Evolutionary conservation across 2,888 invertebrate genomes (phyloP), one percentile per base, ranked within the genome.

Genomic region (Macroteleia sp.): DNA sequence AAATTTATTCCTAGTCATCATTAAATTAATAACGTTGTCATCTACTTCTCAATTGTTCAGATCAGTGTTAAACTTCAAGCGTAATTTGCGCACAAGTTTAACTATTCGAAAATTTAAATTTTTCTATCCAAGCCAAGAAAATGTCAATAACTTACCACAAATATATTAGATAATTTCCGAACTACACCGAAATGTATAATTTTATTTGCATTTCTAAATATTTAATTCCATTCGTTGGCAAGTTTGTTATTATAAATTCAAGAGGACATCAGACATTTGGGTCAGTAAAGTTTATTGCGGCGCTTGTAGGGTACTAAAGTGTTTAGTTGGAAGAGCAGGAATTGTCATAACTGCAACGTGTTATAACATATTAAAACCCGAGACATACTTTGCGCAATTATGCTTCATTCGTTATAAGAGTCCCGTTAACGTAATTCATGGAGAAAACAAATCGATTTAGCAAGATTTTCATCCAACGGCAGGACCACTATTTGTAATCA

Each of bases 391-490:
- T 8, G 44, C n/a, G 5, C 19, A 54, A 44, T 54, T 44, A 54
- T 44, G 9, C 5, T 25, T 2, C 54, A 22, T 32, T 12, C 16
- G 19, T 30, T 19, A 30, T 39, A 14, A 30, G 5, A 39, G 19
- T 17, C n/a, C 41, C 41, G 22, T 57, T 57, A 30, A 46, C 16
- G 39, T 36, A 32, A 50, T 42, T 69, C 41, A 28, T 41, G 20
- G 20, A 25, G 48, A 22, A 56, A 56, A 67, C 56, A 48, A 56
- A 56, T 69, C 69, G 32, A 69, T 57, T 50, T 14, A 56, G 67
- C 25, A 5, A 16, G 48, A 67, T 50, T 59, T 59, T 19, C 69
- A 70, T 70, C 36, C 30, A 16, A 25, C 8, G 22, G 32, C 36
- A 19, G 39, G 36, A 20, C 52, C 34, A 22, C 41, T 69, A 50